Evolutionary conservation across 2,113 vertebrate species (phyloP).

Genomic region (Muntiacus muntjak): DNA sequence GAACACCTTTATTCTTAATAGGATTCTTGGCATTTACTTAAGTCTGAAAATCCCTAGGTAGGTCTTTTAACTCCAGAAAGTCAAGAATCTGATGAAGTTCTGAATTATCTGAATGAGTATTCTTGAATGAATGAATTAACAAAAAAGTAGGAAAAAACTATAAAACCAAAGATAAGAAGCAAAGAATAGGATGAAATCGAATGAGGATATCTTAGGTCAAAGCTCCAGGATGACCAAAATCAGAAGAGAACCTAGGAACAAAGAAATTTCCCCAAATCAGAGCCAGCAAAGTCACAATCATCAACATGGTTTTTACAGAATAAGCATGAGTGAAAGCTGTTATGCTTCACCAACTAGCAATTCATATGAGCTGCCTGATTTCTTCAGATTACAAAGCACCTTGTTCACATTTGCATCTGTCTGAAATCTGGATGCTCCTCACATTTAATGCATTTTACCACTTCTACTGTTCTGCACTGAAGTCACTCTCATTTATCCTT

Average conservation of each 20-base stretch:
- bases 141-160: not conserved
- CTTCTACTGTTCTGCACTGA: not conserved
- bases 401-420: not conserved
- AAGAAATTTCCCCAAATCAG: not conserved
- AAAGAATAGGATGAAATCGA: not conserved
- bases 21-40: not conserved
- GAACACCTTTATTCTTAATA: not conserved
- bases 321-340: not conserved
- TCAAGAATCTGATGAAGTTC: slow-evolving; percentile 6
- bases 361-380: not conserved
- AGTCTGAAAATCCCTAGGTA: not conserved
- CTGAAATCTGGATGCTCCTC: not conserved
- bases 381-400: not conserved
- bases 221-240: not conserved
- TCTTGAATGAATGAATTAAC: not conserved
- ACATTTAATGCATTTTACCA: not conserved
- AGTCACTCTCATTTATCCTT: not conserved
- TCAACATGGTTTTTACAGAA: not conserved
- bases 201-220: not conserved
- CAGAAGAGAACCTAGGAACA: not conserved
- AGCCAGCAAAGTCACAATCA: not conserved
- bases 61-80: not conserved
- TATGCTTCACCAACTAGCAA: slow-evolving; percentile 8
- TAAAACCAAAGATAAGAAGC: not conserved
- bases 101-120: not conserved